These are phyloP conservation scores for Rhinoderma darwinii DNA, from an alignment of 2,113 vertebrate species.

Conservation along the genomic window DNA sequence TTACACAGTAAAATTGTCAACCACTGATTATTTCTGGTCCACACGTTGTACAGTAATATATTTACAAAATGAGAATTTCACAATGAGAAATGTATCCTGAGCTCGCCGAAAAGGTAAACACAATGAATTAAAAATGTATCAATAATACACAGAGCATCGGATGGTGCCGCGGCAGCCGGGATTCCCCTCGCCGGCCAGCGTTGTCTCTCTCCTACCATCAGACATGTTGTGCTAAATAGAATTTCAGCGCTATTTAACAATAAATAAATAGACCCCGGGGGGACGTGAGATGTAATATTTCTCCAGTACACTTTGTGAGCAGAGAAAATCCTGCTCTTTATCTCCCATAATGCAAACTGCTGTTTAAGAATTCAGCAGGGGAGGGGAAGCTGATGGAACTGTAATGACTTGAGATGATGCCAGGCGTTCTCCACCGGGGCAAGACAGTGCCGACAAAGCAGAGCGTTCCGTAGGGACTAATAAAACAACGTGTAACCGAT, in stretches of 20 bases:
- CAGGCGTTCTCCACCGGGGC: constrained; percentile 41
- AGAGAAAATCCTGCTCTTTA: constrained; percentile 41
- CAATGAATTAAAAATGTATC: background rate
- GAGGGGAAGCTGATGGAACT: constrained; percentile 6
- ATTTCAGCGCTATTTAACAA: constrained; percentile 51
- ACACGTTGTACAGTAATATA: background rate
- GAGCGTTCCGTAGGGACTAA: constrained; percentile 25
- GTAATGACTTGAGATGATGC: constrained; percentile 53
- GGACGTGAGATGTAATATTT: constrained; percentile 46
- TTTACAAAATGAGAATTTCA: constrained; percentile 20
- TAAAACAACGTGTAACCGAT: constrained; percentile 40
- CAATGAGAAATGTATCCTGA: constrained; percentile 18
- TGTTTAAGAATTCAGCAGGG: constrained; percentile 49
- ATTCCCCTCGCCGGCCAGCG: constrained; percentile 8
- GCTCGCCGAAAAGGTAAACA: background rate
- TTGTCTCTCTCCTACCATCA: background rate
- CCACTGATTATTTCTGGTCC: constrained; percentile 12
- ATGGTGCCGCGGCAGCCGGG: background rate
- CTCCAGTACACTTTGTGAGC: background rate
- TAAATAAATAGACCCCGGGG: constrained; percentile 50
- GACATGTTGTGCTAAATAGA: constrained; percentile 39
- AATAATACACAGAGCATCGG: background rate
- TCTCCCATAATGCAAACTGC: constrained; percentile 44
- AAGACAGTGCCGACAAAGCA: constrained; percentile 15
- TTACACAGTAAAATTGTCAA: constrained; percentile 7